These are phyloP conservation scores for Heptranchias perlo DNA, from an alignment of 2,113 vertebrate species.

Conservation along the genomic window DNA sequence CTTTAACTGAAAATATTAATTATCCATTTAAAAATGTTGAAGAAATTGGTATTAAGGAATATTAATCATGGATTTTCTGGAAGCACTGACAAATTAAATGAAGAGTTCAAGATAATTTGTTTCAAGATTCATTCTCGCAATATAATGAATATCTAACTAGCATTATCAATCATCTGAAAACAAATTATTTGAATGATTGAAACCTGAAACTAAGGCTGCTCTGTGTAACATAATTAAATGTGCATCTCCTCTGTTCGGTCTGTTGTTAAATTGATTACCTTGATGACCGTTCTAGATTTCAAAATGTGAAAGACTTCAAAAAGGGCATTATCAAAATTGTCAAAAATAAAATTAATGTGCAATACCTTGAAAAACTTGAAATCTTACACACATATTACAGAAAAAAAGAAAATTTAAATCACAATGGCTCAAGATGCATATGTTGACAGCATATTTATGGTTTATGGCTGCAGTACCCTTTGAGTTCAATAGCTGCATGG, in stretches of 20 bases:
- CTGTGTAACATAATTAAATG: slow-evolving; percentile 19
- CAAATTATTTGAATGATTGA: slow-evolving; percentile 25
- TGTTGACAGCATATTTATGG: not conserved
- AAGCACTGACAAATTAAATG: slow-evolving; percentile 12
- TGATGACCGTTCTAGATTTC: not conserved
- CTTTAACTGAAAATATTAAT: not conserved
- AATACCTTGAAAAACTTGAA: not conserved
- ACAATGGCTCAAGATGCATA: not conserved
- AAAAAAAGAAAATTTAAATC: not conserved
- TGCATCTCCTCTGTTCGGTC: not conserved
- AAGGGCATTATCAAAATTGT: not conserved
- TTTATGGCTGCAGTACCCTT: not conserved
- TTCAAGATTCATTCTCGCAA: slow-evolving; percentile 8
- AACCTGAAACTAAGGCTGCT: not conserved
- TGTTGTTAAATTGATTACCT: slow-evolving; percentile 5
- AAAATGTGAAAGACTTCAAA: slow-evolving; percentile 7
- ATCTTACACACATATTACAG: not conserved
- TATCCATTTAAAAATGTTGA: slow-evolving; percentile 3
- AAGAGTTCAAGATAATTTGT: slow-evolving; percentile 8
- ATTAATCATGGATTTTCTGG: not conserved
- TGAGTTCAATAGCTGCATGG: not conserved
- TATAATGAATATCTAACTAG: slow-evolving; percentile 23
- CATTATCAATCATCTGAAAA: slow-evolving; percentile 21
- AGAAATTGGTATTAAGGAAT: not conserved
- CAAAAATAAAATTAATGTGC: not conserved